Base-by-base conservation (phyloP, 2,888 invertebrate genomes). In the Crioceris asparagi region DNA sequence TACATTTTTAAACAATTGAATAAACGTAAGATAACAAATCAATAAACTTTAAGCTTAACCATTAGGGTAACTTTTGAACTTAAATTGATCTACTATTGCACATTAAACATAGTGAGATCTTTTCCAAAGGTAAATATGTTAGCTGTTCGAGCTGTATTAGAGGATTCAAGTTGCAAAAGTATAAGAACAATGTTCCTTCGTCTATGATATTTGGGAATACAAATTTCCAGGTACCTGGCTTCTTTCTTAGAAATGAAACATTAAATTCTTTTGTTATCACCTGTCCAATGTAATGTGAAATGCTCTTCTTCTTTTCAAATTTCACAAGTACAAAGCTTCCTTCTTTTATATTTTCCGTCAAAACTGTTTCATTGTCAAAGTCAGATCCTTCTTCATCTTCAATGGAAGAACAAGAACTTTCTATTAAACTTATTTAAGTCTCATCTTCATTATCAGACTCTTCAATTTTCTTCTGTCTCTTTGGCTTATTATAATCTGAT, bases 271-370 rank as follows among this genome's bases (percentile, higher is more conserved):
- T 25, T 14, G 23, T 17, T 11, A 36, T 3, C 17, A 36, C 23
- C 29, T 36, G 27, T 17, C 23, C 36, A 8, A 36, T 31, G 12
- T 36, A 36, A 15, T 36, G 21, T 15, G 25, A n/a, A 36, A 36
- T 25, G 11, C 19, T 19, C 3, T 17, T 36, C 14, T 36, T 36
- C 18, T 36, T 36, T 16, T 29, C 30, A 30, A 36, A 36, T 15
- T 30, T 36, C n/a, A 36, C 30, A 10, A 36, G 23, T 11, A 30
- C 27, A 36, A 29, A 36, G 19, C 15, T 29, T 19, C 25, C 19
- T n/a, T 36, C 31, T n/a, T 21, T 31, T 14, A 36, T 36, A 15
- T 31, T 31, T 4, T 31, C 16, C 18, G 19, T 36, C 8, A 25
- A 21, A 21, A 6, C 10, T 6, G 21, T 21, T 10, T 21, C 10